Base-by-base conservation (phyloP, 2,113 vertebrate genomes). In the Elachura formosa region DNA sequence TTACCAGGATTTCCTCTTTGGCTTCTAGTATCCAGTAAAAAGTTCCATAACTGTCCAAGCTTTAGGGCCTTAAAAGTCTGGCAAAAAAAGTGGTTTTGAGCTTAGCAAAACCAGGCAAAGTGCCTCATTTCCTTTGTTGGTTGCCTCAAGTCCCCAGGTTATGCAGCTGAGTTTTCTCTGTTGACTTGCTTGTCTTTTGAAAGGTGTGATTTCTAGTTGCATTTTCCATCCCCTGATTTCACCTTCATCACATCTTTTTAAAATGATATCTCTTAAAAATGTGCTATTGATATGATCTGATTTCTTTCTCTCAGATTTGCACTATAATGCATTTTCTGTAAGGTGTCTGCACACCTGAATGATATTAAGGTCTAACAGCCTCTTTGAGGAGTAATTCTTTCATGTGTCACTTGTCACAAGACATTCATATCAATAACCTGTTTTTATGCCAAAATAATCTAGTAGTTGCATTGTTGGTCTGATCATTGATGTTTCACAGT, bases 1-100 rank as follows among this genome's bases (percentile, higher is more conserved):
- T 93, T 91, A 93, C 75, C 94, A 96, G 96, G 92, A 96, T 95
- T 96, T 96, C 96, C 95, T 95, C 31, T 95, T 95, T 93, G 93
- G 91, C 94, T 89, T 87, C 58, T 79, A 69, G 41, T 66, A 54
- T 31, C 34, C 7, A 3, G 83, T 49, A 80, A 36, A 81, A 96
- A 69, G 54, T 83, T 91, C 67, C 38, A 40, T 17, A 24, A 48
- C 49, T 68, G 34, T 55, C 33, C 24, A 66, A 79, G 36, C 14
- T 85, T 94, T 93, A 77, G 49, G 45, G 29, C 81, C 24, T 45
- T 85, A 43, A n/a, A 52, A 69, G 4, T 68, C 29, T 34, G 40
- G n/a, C 31, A 67, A 68, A 71, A 69, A 89, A 64, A n/a, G 3
- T 4, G 33, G 25, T n/a, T 84, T 79, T 79, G 29, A 83, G 18